Base-by-base conservation (phyloP, 2,888 invertebrate species). In the Himalopsyche anomala region DNA sequence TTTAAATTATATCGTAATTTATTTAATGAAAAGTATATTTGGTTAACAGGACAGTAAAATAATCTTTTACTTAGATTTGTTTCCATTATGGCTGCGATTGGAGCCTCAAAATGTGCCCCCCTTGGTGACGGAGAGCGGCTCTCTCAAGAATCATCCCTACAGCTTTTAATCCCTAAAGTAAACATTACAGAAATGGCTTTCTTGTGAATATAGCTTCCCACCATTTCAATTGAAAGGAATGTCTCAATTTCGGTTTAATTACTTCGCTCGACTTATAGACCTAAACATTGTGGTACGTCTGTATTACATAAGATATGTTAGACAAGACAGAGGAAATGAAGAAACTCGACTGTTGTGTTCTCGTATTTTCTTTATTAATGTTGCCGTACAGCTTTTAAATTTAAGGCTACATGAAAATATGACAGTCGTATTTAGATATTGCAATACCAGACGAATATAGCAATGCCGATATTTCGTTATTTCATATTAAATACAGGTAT, bases 211-310 rank as follows among this genome's bases (percentile, higher is more conserved):
- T 19, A 62, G 15, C 28, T 4, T 74, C 36, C 15, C 19, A 6
- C 15, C 74, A 74, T 74, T 74, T 74, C 74, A 36, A 74, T 74
- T 74, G 74, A 74, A 74, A 74, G 74, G 74, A 28, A 36, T 15
- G 74, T 74, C 36, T 28, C 19, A 74, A 74, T 74, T 74, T 74
- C 36, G 5, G 74, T 74, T 74, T 74, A 74, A 74, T 74, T 74
- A 74, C 74, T 74, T 74, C 74, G 74, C 28, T 28, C 28, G 38
- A 15, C 74, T 74, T 38, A 36, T 74, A 74, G 74, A 74, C 28
- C 74, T 74, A 51, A 15, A 15, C 4, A 51, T 51, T 51, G 51
- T 15, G 51, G 51, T 51, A 3, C 8, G 51, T 51, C 51, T 51
- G 51, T 15, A 51, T 51, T 4, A 15, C 3, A 74, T 62, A 62